Evolutionary conservation across 1,140 invertebrate species (phyloP), one percentile per base, ranked within the genome.

Genomic region (Myzus persicae): DNA sequence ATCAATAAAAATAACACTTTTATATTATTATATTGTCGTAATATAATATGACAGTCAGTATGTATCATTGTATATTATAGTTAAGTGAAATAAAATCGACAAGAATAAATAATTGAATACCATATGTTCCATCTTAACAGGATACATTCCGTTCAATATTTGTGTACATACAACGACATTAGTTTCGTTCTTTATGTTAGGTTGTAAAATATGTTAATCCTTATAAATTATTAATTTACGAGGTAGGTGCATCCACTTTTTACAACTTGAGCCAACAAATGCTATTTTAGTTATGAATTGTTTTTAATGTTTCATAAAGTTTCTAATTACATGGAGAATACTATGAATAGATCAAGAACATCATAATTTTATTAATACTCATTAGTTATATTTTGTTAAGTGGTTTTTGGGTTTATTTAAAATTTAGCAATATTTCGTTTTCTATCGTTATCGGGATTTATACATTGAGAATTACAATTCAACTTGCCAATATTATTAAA

Each of bases 121-220:
- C 8, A 40, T 40, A 22, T 6, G 36, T 24, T 20, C 22, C 36
- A 84, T 40, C 38, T 24, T 24, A 24, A 84, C 38, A 26, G 22
- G 22, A 0, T 8, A 9, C 7, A 1, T 84, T 40, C 7, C 31
- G 31, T 67, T 84, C 1, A 84, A 40, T 26, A 42, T 84, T 36
- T 84, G 42, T 84, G 8, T 84, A 84, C 9, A 24, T 22, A 42
- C 8, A 42, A 42, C 24, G 22, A 42, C 9, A 42, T 40, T 84
- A 84, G 9, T 40, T 9, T 1, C 9, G 42, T 40, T 31, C 38
- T 84, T 84, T 11, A 84, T 84, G 38, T 31, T 26, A 84, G 24
- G 31, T 54, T 9, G 14, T 9, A 67, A 90, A 67, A 67, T 90
- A 90, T 26, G 51, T 90, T 90, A 36, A n/a, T 82, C 81, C 81